Percentiles rank a stretch among this genome's conserved stretches.
Conservation (phyloP, 37 sponge, comb jelly and placozoan species). For the Halisarca cf. caerulea region DNA sequence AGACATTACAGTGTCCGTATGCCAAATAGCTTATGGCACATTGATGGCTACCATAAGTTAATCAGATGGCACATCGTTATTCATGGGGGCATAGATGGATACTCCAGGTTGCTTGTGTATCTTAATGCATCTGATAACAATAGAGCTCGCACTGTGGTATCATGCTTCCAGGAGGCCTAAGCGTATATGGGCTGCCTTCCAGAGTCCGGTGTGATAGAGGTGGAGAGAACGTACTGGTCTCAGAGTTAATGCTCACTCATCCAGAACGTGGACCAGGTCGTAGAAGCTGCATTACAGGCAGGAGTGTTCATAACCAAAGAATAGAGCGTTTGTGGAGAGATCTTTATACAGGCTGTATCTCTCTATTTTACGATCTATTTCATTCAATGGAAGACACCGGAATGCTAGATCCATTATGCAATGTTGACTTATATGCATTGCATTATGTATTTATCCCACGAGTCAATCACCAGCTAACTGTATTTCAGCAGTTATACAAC, state of each 20-base stretch:
- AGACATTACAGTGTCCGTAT: neutral
- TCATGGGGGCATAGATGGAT: neutral
- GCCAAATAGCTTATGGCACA: neutral
- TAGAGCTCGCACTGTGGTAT: neutral
- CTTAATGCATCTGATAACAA: neutral
- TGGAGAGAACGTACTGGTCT: slow-evolving; percentile 53
- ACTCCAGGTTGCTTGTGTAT: neutral
- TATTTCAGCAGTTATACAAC: slow-evolving; percentile 28
- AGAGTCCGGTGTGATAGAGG: slow-evolving; percentile 51
- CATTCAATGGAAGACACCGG: slow-evolving; percentile 5
- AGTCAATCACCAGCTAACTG: slow-evolving; percentile 20
- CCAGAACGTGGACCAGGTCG: slow-evolving; percentile 41
- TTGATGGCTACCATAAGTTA: neutral
- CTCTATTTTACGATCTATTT: slow-evolving; percentile 36
- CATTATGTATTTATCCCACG: slow-evolving; percentile 39
- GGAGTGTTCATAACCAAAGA: slow-evolving; percentile 60
- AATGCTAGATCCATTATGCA: slow-evolving; percentile 13
- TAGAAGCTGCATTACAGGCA: slow-evolving; percentile 50
- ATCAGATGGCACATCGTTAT: neutral
- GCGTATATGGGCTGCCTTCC: slow-evolving; percentile 51
- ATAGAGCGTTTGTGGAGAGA: slow-evolving; percentile 64
- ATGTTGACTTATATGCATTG: slow-evolving; percentile 33
- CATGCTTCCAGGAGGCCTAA: neutral
- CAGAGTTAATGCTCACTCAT: slow-evolving; percentile 54
- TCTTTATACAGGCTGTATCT: slow-evolving; percentile 34